These are phyloP conservation scores for Tuta absoluta DNA, from an alignment of 2,888 invertebrate genomes.

Conservation along the genomic window DNA sequence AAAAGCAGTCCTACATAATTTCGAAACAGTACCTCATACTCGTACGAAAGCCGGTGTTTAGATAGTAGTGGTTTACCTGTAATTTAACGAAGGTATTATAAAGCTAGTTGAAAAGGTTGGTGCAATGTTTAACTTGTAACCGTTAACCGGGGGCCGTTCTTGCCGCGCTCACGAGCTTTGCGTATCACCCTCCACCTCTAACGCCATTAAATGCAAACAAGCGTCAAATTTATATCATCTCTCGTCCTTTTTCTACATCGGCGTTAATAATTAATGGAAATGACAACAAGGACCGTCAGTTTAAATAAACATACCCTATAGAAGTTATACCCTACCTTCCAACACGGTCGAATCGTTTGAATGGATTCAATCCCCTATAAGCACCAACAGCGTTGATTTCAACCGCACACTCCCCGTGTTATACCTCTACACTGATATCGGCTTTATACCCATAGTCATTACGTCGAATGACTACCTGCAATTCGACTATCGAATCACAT, in stretches of 20 bases:
- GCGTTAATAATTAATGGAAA: background rate
- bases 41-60: no score
- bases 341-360: conserved; percentile 62
- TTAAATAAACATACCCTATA: conserved; percentile 51
- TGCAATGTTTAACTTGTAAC: no score
- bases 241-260: background rate
- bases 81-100: no score
- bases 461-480: conserved; percentile 55
- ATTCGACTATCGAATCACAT: conserved; percentile 40
- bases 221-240: background rate
- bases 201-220: background rate
- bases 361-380: conserved; percentile 68
- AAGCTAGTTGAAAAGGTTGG: no score
- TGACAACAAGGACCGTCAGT: conserved; percentile 43
- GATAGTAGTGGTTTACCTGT: no score
- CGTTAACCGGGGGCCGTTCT: no score
- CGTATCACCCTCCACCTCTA: no score
- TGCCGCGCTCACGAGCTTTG: no score
- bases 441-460: conserved; percentile 60
- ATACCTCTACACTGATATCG: conserved; percentile 55
- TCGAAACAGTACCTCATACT: no score
- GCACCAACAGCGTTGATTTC: conserved; percentile 58
- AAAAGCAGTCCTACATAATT: no score
- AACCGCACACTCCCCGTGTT: conserved; percentile 37
- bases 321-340: conserved; percentile 59